phyloP scores from a whole-genome alignment of 1,140 invertebrate species.

The Lordiphosa stackelbergi region DNA sequence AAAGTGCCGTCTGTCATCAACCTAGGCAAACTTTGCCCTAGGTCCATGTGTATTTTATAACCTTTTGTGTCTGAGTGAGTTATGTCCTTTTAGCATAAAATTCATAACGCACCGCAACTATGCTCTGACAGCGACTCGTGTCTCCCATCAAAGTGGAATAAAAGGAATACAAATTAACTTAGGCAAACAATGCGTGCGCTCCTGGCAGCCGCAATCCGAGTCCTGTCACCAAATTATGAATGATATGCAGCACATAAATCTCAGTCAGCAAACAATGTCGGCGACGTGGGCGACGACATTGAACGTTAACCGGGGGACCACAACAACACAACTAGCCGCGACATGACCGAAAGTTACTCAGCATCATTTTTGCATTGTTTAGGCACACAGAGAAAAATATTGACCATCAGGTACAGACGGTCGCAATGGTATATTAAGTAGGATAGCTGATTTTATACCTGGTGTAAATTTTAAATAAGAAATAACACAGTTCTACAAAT shows the following conservation, averaged over 20 bases:
- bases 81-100: conserved; percentile 61
- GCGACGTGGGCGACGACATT: conserved; percentile 32
- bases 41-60: conserved; percentile 52
- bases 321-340: conserved; percentile 33
- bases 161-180: conserved; percentile 73
- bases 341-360: conserved; percentile 68
- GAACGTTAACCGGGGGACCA: conserved; percentile 35
- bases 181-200: conserved; percentile 45
- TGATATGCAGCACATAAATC: conserved; percentile 75
- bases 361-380: conserved; percentile 64
- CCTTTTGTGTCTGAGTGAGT: conserved; percentile 72
- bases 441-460: too few relatives aligned
- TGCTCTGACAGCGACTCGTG: conserved; percentile 29
- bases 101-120: conserved; percentile 60
- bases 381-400: background rate
- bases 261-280: conserved; percentile 67
- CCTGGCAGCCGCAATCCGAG: conserved; percentile 54
- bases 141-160: conserved; percentile 61
- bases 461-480: too few relatives aligned
- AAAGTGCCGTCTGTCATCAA: conserved; percentile 55
- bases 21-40: conserved; percentile 32
- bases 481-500: too few relatives aligned
- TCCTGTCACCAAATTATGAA: conserved; percentile 75
- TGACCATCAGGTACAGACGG: too few relatives aligned
- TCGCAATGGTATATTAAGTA: too few relatives aligned